Conservation (phyloP, 2,113 vertebrate species). For the Chlorodrepanis virens region DNA sequence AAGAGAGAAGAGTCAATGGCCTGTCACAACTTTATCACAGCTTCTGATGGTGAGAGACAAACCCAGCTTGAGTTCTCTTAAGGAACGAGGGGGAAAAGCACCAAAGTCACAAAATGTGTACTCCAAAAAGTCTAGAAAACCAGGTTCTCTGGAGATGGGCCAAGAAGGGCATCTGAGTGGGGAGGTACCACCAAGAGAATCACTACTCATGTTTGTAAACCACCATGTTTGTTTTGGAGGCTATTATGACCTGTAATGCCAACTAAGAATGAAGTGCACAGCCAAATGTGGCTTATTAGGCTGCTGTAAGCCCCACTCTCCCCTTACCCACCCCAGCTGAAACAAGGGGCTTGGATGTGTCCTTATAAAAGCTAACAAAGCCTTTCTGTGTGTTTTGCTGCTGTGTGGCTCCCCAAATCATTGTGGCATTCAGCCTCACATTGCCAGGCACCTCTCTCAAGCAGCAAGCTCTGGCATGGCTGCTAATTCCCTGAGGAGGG, state of each 20-base stretch:
- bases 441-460: not conserved
- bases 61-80: not conserved
- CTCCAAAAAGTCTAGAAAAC: not conserved
- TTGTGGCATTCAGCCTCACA: accelerated
- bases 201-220: not conserved
- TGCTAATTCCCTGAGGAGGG: not conserved
- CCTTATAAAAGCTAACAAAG: not conserved
- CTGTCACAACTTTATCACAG: not conserved
- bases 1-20: not conserved
- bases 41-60: not conserved
- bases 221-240: not conserved
- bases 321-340: not conserved
- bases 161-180: not conserved
- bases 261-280: not conserved
- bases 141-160: not conserved
- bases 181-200: not conserved
- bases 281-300: not conserved
- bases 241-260: not conserved
- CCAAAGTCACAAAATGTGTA: not conserved
- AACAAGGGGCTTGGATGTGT: not conserved
- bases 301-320: not conserved
- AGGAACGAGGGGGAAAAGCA: accelerated
- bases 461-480: not conserved
- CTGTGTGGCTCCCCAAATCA: not conserved
- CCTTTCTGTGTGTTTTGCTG: not conserved